Percentiles rank a stretch among this genome's conserved stretches.
Evolutionary conservation across 2,888 invertebrate genomes (phyloP).

Genomic region (Coleophora deauratella): DNA sequence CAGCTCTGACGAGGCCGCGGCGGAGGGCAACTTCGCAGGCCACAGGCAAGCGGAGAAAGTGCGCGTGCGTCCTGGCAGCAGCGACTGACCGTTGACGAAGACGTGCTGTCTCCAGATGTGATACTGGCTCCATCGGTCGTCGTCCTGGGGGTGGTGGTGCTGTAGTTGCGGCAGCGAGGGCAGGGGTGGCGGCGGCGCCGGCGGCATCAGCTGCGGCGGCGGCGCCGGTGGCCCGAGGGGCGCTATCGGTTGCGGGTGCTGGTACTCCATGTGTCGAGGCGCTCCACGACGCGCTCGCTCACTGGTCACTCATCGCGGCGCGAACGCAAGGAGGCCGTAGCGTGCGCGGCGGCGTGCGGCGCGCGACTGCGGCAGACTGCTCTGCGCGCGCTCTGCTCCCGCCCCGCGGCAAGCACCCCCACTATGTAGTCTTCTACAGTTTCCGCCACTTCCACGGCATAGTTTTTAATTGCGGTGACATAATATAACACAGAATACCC

Average conservation of each 20-base stretch:
- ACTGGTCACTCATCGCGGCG: slow-evolving; percentile 60
- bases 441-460: slow-evolving; percentile 26
- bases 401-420: slow-evolving; percentile 39
- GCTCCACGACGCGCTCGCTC: slow-evolving; percentile 43
- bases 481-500: slow-evolving; percentile 56
- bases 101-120: slow-evolving; percentile 87
- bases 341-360: slow-evolving; percentile 30
- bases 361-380: slow-evolving; percentile 24
- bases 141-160: slow-evolving; percentile 75
- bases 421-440: slow-evolving; percentile 28
- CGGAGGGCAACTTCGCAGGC: slow-evolving; percentile 24
- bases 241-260: slow-evolving; percentile 60
- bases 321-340: slow-evolving; percentile 28
- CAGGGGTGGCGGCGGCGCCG: slow-evolving; percentile 74
- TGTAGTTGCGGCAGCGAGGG: slow-evolving; percentile 78
- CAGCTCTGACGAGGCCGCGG: slow-evolving; percentile 28
- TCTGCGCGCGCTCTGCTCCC: slow-evolving; percentile 19
- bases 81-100: slow-evolving; percentile 82
- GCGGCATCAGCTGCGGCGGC: slow-evolving; percentile 76
- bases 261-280: slow-evolving; percentile 63
- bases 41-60: slow-evolving; percentile 37
- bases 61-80: slow-evolving; percentile 30
- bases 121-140: slow-evolving; percentile 82
- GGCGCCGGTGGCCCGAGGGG: slow-evolving; percentile 78
- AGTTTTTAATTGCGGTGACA: slow-evolving; percentile 47